Percentiles rank a stretch among this genome's conserved stretches.
These are phyloP conservation scores for Sepiola atlantica DNA, from an alignment of 2,888 invertebrate species.

Conservation along the genomic window DNA sequence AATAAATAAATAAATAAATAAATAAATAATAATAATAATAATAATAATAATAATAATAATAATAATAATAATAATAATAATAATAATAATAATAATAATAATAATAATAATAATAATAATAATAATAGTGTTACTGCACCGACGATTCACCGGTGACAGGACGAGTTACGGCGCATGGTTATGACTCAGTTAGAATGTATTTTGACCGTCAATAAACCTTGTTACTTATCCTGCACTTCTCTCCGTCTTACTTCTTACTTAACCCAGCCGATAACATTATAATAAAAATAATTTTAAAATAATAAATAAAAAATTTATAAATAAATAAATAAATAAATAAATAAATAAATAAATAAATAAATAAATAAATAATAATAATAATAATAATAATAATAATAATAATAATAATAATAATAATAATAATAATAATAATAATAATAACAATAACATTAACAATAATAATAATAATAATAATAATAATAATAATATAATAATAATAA, in stretches of 20 bases:
- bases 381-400: not conserved
- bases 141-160: too few relatives aligned
- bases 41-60: not conserved
- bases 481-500: not conserved
- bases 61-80: constrained; percentile 1
- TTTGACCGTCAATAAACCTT: too few relatives aligned
- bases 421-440: constrained; percentile 3
- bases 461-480: not conserved
- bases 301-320: too few relatives aligned
- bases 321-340: too few relatives aligned
- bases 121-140: too few relatives aligned
- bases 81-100: not conserved
- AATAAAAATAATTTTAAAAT: too few relatives aligned
- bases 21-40: not conserved
- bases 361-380: constrained; percentile 11
- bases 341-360: too few relatives aligned
- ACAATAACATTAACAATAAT: not conserved
- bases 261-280: too few relatives aligned
- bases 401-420: not conserved
- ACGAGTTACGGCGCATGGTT: too few relatives aligned
- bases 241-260: too few relatives aligned
- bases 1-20: not conserved
- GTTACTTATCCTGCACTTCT: too few relatives aligned
- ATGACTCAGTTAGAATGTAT: too few relatives aligned
- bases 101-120: not conserved